Percentiles rank a stretch among this genome's conserved stretches.
Evolutionary conservation across 2,113 vertebrate genomes (phyloP).

Genomic region (Xiphophorus hellerii): DNA sequence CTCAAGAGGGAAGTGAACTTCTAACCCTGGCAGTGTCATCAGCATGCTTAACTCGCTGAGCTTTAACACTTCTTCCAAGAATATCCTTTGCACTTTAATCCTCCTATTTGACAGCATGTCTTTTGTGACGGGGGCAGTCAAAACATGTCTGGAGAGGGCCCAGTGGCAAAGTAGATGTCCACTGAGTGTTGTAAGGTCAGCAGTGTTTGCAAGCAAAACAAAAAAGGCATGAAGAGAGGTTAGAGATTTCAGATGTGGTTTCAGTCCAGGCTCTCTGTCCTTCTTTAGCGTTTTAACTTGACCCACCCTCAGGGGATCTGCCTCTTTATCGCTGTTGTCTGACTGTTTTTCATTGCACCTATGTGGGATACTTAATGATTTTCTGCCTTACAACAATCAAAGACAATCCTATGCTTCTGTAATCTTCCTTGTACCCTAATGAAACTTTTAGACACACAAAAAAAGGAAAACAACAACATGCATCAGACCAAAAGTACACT

Average conservation of each 20-base stretch:
- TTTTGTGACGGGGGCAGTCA: constrained; percentile 62
- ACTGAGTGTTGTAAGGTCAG: constrained; percentile 68
- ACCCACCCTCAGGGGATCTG: constrained; percentile 25
- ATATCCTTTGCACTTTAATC: constrained; percentile 50
- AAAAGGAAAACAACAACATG: too few relatives aligned
- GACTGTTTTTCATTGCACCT: constrained; percentile 27
- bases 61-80: constrained; percentile 18
- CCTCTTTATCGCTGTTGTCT: constrained; percentile 29
- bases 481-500: too few relatives aligned
- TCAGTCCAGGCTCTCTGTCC: constrained; percentile 17
- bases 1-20: constrained; percentile 44
- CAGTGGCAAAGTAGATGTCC: constrained; percentile 46
- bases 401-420: constrained; percentile 12
- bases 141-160: constrained; percentile 56
- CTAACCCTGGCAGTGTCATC: constrained; percentile 47
- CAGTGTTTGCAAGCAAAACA: constrained; percentile 66
- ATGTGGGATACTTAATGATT: constrained; percentile 40
- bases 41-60: constrained; percentile 38
- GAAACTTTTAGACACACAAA: not conserved
- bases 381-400: constrained; percentile 53
- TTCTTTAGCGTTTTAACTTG: constrained; percentile 18
- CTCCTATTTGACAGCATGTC: constrained; percentile 42
- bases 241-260: constrained; percentile 20
- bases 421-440: not conserved
- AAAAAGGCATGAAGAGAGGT: constrained; percentile 37